A percentile compares a stretch with the other conserved stretches of the same genome.
These are phyloP conservation scores for Argyresthia albistria DNA, from an alignment of 2,888 invertebrate species.

Conservation along the genomic window DNA sequence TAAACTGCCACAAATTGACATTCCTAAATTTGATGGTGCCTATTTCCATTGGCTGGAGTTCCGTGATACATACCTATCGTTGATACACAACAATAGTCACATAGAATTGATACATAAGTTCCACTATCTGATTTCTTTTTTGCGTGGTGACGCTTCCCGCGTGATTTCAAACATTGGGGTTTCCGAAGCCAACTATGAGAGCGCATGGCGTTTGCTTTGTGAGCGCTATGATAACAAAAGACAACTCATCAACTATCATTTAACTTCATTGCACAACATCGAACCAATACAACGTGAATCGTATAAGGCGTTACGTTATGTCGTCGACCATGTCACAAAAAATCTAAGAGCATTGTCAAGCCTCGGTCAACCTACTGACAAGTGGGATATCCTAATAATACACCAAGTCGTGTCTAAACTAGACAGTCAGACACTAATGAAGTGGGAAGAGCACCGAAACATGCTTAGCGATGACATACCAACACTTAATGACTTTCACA, in stretches of 20 bases:
- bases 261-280: constrained; percentile 3
- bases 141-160: constrained; percentile 15
- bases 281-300: not conserved
- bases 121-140: constrained; percentile 14
- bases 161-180: constrained; percentile 12
- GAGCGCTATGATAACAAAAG: constrained; percentile 13
- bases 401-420: not conserved
- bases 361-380: constrained; percentile 14
- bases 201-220: constrained; percentile 10
- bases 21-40: not conserved
- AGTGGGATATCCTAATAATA: constrained; percentile 12
- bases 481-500: constrained; percentile 4
- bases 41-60: not conserved
- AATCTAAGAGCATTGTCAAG: constrained; percentile 15
- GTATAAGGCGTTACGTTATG: constrained; percentile 9
- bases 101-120: constrained; percentile 15
- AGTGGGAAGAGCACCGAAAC: constrained; percentile 9
- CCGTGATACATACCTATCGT: not conserved
- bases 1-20: not conserved
- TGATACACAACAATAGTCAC: constrained; percentile 8
- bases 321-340: constrained; percentile 15
- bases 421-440: not conserved
- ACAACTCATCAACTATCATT: constrained; percentile 13
- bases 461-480: constrained; percentile 2
- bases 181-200: constrained; percentile 9